These are phyloP conservation scores for Glyphotaelius pellucidus DNA, from an alignment of 2,888 invertebrate species.

Conservation along the genomic window DNA sequence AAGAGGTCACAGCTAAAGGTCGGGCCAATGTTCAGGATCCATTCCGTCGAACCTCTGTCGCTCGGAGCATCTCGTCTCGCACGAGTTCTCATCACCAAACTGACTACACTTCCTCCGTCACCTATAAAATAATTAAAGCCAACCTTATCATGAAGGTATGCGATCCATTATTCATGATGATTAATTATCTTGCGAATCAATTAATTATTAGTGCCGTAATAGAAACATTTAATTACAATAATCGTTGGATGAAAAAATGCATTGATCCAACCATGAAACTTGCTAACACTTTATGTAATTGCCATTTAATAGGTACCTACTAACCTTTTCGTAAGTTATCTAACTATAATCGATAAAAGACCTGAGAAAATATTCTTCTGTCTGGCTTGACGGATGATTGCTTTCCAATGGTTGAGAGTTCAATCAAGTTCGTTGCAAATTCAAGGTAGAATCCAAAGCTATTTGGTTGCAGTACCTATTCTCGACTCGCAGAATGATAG, in stretches of 20 bases:
- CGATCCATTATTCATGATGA: neutral
- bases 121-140: neutral
- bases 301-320: neutral
- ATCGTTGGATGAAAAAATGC: neutral
- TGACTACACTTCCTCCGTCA: neutral
- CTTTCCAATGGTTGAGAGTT: neutral
- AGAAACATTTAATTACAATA: neutral
- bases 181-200: neutral
- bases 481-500: neutral
- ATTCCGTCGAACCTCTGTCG: slow-evolving; percentile 27
- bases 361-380: neutral
- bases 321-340: neutral
- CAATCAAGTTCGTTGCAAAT: neutral
- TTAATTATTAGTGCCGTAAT: neutral
- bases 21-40: slow-evolving; percentile 36
- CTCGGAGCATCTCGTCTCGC: slow-evolving; percentile 48
- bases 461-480: neutral
- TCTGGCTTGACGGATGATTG: neutral
- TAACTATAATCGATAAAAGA: neutral
- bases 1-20: slow-evolving; percentile 54
- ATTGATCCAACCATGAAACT: neutral
- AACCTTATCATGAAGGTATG: neutral
- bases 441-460: neutral
- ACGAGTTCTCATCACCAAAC: slow-evolving; percentile 25
- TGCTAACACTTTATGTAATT: neutral